Evolutionary conservation across 2,888 invertebrate species (phyloP).

Genomic region (Diogma glabrata): DNA sequence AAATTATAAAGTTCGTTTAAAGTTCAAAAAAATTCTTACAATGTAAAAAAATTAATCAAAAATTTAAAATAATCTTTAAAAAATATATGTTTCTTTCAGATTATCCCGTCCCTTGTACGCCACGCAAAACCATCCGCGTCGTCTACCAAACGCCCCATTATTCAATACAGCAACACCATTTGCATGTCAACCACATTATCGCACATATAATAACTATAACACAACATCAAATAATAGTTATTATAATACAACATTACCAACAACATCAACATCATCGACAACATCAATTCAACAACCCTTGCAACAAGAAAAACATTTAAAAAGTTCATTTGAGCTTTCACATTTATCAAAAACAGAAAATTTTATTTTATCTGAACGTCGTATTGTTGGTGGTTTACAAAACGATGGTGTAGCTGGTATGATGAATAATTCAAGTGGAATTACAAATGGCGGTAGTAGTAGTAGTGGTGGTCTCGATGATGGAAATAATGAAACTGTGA

Average conservation of each 20-base stretch:
- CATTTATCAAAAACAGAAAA: constrained; percentile 6
- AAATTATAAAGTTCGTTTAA: no score
- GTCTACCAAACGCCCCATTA: constrained; percentile 6
- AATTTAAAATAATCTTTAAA: neutral
- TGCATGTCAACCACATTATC: neutral
- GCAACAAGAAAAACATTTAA: neutral
- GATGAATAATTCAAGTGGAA: constrained; percentile 4
- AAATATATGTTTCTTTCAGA: neutral
- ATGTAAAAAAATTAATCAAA: no score
- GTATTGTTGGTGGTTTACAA: neutral
- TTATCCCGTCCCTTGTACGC: constrained; percentile 6
- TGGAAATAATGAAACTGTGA: constrained; percentile 15
- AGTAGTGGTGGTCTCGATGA: constrained; percentile 1
- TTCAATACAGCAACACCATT: constrained; percentile 8
- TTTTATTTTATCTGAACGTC: neutral
- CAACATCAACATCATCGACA: constrained; percentile 3
- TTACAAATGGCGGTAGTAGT: neutral
- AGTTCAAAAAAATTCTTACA: no score
- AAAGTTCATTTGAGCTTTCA: neutral
- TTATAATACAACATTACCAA: neutral
- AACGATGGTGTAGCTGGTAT: constrained; percentile 9
- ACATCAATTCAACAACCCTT: no score
- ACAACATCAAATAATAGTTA: no score
- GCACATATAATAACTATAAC: neutral
- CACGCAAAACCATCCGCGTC: neutral